phyloP scores from a whole-genome alignment of 92 coral and sea anemone genomes.

The Ricordea florida region DNA sequence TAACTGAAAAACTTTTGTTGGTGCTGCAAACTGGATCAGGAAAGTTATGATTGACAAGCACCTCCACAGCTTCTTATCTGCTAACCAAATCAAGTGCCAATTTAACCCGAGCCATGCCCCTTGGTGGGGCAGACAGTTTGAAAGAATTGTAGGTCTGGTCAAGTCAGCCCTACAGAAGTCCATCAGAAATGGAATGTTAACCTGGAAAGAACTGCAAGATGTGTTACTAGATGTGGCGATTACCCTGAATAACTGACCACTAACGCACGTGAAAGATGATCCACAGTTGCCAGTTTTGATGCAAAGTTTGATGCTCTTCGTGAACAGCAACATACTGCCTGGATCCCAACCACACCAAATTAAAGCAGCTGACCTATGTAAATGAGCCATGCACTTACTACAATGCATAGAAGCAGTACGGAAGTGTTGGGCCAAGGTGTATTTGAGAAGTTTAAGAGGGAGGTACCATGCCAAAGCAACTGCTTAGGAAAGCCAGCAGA shows the following conservation, averaged over 20 bases:
- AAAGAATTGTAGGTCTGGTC: background rate
- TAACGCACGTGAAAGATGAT: conserved; percentile 21
- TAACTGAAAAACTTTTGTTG: background rate
- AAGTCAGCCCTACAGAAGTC: background rate
- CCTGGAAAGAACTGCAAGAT: conserved; percentile 22
- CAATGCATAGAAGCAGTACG: conserved; percentile 13
- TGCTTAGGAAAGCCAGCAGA: too few relatives aligned
- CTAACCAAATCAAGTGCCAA: conserved; percentile 1
- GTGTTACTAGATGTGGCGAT: conserved; percentile 13
- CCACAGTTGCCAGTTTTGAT: background rate
- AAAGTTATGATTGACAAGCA: background rate
- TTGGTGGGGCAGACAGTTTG: background rate
- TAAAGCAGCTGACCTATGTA: conserved; percentile 2
- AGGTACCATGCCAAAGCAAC: too few relatives aligned
- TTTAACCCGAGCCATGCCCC: background rate
- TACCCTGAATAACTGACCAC: conserved; percentile 13
- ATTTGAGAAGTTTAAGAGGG: conserved; percentile 18
- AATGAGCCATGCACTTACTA: conserved; percentile 1
- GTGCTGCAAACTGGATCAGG: background rate
- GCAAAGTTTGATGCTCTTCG: background rate
- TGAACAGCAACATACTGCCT: background rate
- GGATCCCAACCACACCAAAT: background rate
- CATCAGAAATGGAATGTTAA: conserved; percentile 3
- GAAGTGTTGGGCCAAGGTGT: conserved; percentile 17
- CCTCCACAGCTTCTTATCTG: background rate